Evolutionary conservation across 2,888 invertebrate species (phyloP).

Genomic region (Ischnura elegans): DNA sequence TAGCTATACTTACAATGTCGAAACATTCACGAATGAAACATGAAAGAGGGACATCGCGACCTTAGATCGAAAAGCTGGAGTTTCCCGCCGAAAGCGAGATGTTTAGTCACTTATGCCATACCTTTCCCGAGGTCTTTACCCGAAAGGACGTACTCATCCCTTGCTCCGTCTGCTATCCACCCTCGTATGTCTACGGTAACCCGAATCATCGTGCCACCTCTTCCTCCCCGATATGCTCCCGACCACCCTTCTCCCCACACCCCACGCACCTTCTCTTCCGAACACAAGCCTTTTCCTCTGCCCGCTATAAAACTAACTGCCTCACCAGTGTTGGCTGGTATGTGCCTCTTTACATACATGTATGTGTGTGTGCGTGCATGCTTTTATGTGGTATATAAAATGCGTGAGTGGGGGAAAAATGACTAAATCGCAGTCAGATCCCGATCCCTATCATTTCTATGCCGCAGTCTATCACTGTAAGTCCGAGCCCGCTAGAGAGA

Average conservation of each 20-base stretch:
- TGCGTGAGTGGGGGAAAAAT: constrained; percentile 42
- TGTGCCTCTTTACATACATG: no score
- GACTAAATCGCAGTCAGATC: constrained; percentile 65
- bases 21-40: no score
- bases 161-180: background rate
- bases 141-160: background rate
- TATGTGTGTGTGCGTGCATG: background rate
- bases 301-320: background rate
- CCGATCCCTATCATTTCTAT: constrained; percentile 67
- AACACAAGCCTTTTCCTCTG: background rate
- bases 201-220: background rate
- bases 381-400: background rate
- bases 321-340: background rate
- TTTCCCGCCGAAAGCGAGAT: no score
- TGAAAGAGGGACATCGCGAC: no score
- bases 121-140: background rate
- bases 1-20: no score
- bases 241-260: background rate
- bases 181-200: background rate
- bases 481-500: constrained; percentile 53
- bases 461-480: constrained; percentile 66
- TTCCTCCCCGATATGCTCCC: background rate
- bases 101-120: background rate
- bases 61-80: no score
- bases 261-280: background rate